These are phyloP conservation scores for Grapholita molesta DNA, from an alignment of 1,140 invertebrate genomes.

Conservation along the genomic window DNA sequence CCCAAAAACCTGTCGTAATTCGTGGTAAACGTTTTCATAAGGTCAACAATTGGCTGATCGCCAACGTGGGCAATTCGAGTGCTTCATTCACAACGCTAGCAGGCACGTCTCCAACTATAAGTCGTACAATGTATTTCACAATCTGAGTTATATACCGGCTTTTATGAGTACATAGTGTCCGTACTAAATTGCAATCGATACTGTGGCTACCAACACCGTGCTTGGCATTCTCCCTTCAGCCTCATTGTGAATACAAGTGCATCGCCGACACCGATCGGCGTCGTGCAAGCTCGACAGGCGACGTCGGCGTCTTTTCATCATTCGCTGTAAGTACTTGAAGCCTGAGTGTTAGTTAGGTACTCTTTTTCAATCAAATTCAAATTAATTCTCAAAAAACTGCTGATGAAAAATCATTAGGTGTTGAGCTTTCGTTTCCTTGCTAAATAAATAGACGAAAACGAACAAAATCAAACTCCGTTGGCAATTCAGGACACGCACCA, in stretches of 20 bases:
- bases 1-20: not conserved
- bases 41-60: not conserved
- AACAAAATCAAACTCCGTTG: not conserved
- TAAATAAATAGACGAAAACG: not conserved
- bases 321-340: no score
- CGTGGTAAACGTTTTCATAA: not conserved
- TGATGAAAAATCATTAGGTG: no score
- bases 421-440: no score
- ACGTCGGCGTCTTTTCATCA: not conserved
- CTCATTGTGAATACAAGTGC: conserved; percentile 9
- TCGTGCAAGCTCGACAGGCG: not conserved
- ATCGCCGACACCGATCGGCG: not conserved
- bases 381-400: no score
- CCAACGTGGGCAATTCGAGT: not conserved
- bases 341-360: not conserved
- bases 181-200: not conserved
- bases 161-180: not conserved
- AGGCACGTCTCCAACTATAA: not conserved
- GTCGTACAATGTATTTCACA: not conserved
- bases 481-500: not conserved
- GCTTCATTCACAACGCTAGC: not conserved
- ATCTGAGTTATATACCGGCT: not conserved
- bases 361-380: no score
- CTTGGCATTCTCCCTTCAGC: not conserved
- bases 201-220: not conserved